Base-by-base conservation (phyloP, 2,113 vertebrate genomes). In the Daphoenositta chrysoptera region DNA sequence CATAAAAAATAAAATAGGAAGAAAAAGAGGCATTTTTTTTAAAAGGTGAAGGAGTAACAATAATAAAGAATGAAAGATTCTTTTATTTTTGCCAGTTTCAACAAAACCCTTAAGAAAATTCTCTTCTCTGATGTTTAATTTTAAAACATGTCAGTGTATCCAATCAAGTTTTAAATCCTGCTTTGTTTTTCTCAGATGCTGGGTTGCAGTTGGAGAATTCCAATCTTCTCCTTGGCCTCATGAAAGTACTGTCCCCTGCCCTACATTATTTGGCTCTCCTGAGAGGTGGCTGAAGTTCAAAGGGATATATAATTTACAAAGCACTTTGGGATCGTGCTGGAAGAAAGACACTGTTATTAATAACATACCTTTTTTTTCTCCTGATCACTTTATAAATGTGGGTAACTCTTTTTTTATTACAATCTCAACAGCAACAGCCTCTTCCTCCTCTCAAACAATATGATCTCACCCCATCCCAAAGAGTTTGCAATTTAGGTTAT, bases 41-140 rank as follows among this genome's bases (percentile, higher is more conserved):
- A 60, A 93, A 97, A 97, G 96, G 97, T 94, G 95, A 97, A 97
- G 96, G 92, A 97, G 96, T 96, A 96, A 97, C 61, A 89, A 89
- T 94, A 95, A 97, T 77, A 97, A 58, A 93, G 93, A 96, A 96
- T 94, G 95, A 95, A 97, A 93, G 94, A 71, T 92, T 89, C 94
- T 96, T 96, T 93, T 76, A 44, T 68, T 94, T 84, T 87, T 87
- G 93, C 94, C 94, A 96, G 96, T 91, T 95, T 96, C 97, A 96
- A 96, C 95, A 95, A 85, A 93, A 81, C 35, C 48, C 63, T 66
- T 19, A 73, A 90, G 83, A 96, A 97, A 95, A 87, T 84, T 92
- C 92, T 94, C 60, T 92, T 92, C 77, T 89, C 80, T 95, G 96
- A 96, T 86, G 7, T 96, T 89, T 89, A 30, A 82, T 96, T 93